phyloP scores from a whole-genome alignment of 2,113 vertebrate species.

The Grammomys surdaster region DNA sequence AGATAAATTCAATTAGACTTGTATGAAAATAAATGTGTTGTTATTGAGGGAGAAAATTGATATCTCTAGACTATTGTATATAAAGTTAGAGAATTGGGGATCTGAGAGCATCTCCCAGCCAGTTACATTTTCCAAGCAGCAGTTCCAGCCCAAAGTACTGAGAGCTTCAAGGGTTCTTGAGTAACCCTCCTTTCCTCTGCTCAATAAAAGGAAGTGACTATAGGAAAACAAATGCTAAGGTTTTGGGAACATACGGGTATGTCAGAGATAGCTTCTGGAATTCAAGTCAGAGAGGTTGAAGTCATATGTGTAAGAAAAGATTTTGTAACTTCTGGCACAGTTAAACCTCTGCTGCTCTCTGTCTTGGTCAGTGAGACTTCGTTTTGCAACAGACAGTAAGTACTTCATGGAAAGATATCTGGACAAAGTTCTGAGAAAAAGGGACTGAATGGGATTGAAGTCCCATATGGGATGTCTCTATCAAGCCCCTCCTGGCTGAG shows the following conservation, averaged over 20 bases:
- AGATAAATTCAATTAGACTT: conserved; percentile 19
- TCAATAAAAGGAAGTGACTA: fast-evolving
- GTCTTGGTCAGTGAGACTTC: neutral
- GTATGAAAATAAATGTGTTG: conserved; percentile 12
- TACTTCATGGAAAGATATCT: neutral
- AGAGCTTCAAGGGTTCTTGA: neutral
- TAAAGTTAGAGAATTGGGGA: neutral
- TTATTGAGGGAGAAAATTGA: neutral
- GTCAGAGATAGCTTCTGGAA: neutral
- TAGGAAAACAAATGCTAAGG: fast-evolving
- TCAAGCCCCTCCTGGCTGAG: neutral
- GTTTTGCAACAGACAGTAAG: neutral
- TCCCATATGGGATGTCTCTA: no score
- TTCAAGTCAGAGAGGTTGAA: neutral
- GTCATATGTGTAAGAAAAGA: neutral
- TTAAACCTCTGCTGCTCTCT: neutral
- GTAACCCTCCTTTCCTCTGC: neutral
- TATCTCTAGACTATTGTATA: neutral
- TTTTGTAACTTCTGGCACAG: neutral
- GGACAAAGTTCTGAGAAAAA: no score
- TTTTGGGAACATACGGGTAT: neutral
- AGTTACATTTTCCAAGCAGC: neutral
- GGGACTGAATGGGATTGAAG: neutral
- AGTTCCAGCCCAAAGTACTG: neutral
- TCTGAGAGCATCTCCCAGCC: neutral